These are phyloP conservation scores for Ageneiosus marmoratus DNA, from an alignment of 2,113 vertebrate species.

Conservation along the genomic window DNA sequence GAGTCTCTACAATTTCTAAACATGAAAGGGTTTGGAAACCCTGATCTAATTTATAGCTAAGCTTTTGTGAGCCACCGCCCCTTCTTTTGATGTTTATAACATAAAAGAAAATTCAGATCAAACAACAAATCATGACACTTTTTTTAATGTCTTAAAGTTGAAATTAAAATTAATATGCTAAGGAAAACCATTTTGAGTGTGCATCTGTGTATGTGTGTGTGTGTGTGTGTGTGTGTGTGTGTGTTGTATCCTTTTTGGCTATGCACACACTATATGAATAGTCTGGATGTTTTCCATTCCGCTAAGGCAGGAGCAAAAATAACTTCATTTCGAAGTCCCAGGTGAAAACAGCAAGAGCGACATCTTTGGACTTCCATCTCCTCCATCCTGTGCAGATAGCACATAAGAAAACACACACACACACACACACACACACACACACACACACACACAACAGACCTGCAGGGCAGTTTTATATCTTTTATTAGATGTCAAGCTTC, in stretches of 20 bases:
- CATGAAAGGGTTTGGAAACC: too few relatives aligned
- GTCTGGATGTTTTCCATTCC: background rate
- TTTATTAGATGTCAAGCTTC: conserved; percentile 77
- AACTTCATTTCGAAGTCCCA: conserved; percentile 2
- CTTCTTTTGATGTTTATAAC: too few relatives aligned
- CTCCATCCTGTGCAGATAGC: conserved; percentile 26
- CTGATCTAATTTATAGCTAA: too few relatives aligned
- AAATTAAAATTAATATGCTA: background rate
- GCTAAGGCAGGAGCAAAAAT: background rate
- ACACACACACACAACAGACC: conserved; percentile 53
- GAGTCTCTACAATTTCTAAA: too few relatives aligned
- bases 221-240: background rate
- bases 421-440: conserved; percentile 27
- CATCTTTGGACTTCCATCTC: conserved; percentile 15
- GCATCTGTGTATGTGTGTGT: background rate
- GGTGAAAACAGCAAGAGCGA: background rate
- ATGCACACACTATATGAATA: conserved; percentile 4
- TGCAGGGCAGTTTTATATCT: conserved; percentile 63
- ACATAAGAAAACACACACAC: conserved; percentile 48
- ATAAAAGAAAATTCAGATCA: too few relatives aligned
- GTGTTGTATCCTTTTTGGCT: background rate
- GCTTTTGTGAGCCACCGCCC: too few relatives aligned
- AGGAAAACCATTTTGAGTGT: background rate
- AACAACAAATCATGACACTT: background rate
- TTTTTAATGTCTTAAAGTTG: background rate